Evolutionary conservation across 2,113 vertebrate species (phyloP).

Genomic region (Mus pahari): DNA sequence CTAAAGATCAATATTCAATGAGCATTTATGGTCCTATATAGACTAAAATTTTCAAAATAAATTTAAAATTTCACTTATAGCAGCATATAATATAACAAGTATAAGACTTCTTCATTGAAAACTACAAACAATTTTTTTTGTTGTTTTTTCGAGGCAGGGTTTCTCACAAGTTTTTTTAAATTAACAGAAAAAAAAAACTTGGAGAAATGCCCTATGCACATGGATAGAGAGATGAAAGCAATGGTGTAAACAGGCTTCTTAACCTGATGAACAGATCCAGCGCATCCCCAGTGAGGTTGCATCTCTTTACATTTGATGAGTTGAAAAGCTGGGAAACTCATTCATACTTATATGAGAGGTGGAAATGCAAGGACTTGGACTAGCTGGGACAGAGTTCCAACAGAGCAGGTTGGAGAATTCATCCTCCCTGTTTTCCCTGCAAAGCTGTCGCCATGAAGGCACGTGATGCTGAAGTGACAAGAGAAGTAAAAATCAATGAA

Average conservation of each 20-base stretch:
- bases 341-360: background rate
- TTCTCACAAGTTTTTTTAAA: too few species aligned
- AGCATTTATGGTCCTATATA: background rate
- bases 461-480: background rate
- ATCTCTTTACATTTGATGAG: background rate
- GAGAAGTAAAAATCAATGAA: background rate
- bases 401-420: background rate
- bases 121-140: background rate
- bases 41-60: background rate
- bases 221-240: background rate
- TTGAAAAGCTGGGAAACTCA: background rate
- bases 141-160: too few species aligned
- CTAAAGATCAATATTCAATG: background rate
- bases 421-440: background rate
- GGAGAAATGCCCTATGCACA: background rate
- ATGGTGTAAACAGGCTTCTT: background rate
- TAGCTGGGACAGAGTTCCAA: background rate
- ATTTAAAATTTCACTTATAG: background rate
- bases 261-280: background rate
- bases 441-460: background rate
- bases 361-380: background rate
- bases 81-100: background rate
- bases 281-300: background rate
- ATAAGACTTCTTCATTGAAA: background rate
- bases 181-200: background rate